Percentiles rank a stretch among this genome's conserved stretches.
These are phyloP conservation scores for Microhierax caerulescens DNA, from an alignment of 2,797 vertebrate genomes.

Conservation along the genomic window DNA sequence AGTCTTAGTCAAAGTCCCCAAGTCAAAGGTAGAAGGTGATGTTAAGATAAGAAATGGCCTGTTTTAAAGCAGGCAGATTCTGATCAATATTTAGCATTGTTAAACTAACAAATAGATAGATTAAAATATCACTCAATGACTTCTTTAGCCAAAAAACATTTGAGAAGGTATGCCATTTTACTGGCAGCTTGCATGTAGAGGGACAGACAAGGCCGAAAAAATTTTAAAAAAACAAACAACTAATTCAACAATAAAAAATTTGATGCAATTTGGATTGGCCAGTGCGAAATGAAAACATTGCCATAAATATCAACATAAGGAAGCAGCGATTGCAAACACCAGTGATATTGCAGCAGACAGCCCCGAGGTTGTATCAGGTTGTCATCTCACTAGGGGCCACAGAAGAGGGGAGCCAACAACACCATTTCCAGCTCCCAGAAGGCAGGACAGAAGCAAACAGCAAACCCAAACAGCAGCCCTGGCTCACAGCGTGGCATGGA, in stretches of 20 bases:
- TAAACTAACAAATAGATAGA: background rate
- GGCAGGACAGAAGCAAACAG: background rate
- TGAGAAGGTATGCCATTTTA: background rate
- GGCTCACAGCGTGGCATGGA: fast-evolving
- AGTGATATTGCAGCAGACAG: background rate
- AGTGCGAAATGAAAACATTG: background rate
- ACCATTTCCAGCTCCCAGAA: background rate
- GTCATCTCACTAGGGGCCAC: background rate
- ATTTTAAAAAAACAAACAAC: background rate
- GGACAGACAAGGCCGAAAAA: background rate
- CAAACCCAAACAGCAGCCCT: background rate
- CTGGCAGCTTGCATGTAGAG: background rate
- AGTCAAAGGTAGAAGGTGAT: background rate
- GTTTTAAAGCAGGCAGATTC: background rate
- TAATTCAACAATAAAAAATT: background rate
- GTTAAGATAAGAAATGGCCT: background rate
- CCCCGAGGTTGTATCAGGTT: fast-evolving
- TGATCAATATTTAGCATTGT: background rate
- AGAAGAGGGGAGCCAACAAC: background rate
- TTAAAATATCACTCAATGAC: background rate
- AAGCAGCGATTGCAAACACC: background rate
- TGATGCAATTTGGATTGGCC: background rate
- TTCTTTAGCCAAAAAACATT: background rate
- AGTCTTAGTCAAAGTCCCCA: background rate
- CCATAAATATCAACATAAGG: background rate